phyloP scores from a whole-genome alignment of 2,113 vertebrate species.

The Ageneiosus marmoratus region DNA sequence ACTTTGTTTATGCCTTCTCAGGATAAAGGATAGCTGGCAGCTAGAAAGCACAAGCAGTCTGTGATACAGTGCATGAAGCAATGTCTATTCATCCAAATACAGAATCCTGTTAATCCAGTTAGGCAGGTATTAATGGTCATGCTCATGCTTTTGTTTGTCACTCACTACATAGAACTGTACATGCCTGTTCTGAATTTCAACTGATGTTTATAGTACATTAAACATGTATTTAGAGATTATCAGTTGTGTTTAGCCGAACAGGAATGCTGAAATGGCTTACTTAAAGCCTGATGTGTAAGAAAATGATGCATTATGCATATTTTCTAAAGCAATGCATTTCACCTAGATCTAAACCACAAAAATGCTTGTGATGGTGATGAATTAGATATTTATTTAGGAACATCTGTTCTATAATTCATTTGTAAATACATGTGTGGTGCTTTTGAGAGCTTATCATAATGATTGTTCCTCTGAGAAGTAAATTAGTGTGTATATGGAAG shows the following conservation, averaged over 20 bases:
- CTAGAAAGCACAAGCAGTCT: constrained; percentile 13
- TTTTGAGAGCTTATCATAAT: constrained; percentile 43
- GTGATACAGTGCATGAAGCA: constrained; percentile 14
- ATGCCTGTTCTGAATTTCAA: not conserved
- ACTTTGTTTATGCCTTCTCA: constrained; percentile 48
- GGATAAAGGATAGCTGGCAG: constrained; percentile 37
- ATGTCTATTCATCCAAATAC: constrained; percentile 15
- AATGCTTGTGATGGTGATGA: constrained; percentile 22
- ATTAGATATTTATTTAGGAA: constrained; percentile 41
- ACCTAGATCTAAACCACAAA: constrained; percentile 4
- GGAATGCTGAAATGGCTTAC: not conserved
- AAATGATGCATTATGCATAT: not conserved
- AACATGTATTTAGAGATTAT: constrained; percentile 1
- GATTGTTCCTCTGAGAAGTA: constrained; percentile 42
- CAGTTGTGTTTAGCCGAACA: not conserved
- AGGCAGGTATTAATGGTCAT: constrained; percentile 18
- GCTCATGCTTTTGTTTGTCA: constrained; percentile 17
- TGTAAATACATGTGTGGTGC: constrained; percentile 24
- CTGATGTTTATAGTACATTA: not conserved
- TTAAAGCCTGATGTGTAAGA: not conserved
- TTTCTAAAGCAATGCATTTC: not conserved
- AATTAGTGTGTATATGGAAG: constrained; percentile 25
- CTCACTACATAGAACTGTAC: not conserved
- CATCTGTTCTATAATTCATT: constrained; percentile 44
- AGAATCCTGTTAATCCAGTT: constrained; percentile 1